These are phyloP conservation scores for Casuarius casuarius DNA, from an alignment of 2,113 vertebrate species.

Conservation along the genomic window DNA sequence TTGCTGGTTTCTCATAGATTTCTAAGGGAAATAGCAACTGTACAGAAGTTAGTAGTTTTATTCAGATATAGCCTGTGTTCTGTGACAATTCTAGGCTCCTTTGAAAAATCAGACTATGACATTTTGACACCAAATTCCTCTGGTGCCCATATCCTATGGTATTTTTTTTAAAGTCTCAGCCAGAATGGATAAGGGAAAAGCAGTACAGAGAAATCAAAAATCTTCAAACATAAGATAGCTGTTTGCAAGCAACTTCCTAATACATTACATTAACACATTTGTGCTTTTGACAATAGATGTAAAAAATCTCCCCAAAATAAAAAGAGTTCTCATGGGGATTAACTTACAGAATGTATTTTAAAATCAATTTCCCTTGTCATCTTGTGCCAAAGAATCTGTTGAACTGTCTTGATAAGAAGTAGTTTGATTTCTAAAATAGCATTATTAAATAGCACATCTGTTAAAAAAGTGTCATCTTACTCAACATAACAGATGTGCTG, in stretches of 20 bases:
- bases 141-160: not conserved
- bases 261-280: conserved; percentile 4
- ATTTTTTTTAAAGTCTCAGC: not conserved
- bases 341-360: not conserved
- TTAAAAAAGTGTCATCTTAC: not conserved
- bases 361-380: not conserved
- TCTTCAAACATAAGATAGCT: not conserved
- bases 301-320: not conserved
- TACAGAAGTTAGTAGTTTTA: not conserved
- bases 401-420: not conserved
- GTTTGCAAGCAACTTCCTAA: not conserved
- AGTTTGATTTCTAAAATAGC: not conserved
- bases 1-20: not conserved
- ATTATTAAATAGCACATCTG: not conserved
- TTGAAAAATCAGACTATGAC: not conserved
- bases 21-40: not conserved
- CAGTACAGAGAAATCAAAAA: not conserved
- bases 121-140: not conserved
- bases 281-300: conserved; percentile 33
- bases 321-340: not conserved
- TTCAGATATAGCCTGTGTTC: not conserved
- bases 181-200: not conserved
- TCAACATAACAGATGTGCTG: conserved; percentile 34
- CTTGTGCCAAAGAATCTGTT: conserved; percentile 13
- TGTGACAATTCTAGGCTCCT: not conserved